Base-by-base conservation (phyloP, 2,113 vertebrate species). In the Scopus umbretta region DNA sequence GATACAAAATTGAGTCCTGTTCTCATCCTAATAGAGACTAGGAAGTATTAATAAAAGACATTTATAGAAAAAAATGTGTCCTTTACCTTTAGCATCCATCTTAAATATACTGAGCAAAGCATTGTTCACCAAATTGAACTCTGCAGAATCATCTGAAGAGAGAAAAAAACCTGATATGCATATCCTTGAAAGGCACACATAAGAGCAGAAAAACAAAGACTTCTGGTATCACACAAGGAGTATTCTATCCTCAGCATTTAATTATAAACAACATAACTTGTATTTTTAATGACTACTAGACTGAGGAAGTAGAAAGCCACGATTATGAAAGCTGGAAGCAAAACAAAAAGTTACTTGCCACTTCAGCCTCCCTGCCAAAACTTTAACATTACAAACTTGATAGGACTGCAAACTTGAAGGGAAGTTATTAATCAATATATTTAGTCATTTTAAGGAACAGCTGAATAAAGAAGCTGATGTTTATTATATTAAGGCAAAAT, bases 21-120 rank as follows among this genome's bases (percentile, higher is more conserved):
- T 80, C 22, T 91, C 9, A 36, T 43, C 34, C 49, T 49, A n/a
- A 15, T 17, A 70, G 9, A 53, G 10, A 53, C 11, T 50, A 12
- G 7, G 4, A 73, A 81, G 9, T 15, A 75, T 30, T 50, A 61
- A 42, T 22, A 52, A 67, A 83, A 85, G 19, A 42, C 9, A 56
- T 40, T 30, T n/a, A 56, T 1, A 87, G 34, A 72, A 85, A 87
- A 61, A 68, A 0, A 0, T 52, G 26, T 52, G 26, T 45, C 26
- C 36, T 83, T 98, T 98, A 99, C 99, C 99, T 98, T 99, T 99
- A 66, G 99, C 99, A 94, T 99, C 99, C 93, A 99, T 99, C 98
- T 99, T 99, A 98, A 99, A 99, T 97, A 99, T 99, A 92, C 99
- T 99, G 79, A 99, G 96, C 61, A 99, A 98, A 34, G 99, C 98